Base-by-base conservation (phyloP, 2,113 vertebrate species). In the Sphyrna mokarran region DNA sequence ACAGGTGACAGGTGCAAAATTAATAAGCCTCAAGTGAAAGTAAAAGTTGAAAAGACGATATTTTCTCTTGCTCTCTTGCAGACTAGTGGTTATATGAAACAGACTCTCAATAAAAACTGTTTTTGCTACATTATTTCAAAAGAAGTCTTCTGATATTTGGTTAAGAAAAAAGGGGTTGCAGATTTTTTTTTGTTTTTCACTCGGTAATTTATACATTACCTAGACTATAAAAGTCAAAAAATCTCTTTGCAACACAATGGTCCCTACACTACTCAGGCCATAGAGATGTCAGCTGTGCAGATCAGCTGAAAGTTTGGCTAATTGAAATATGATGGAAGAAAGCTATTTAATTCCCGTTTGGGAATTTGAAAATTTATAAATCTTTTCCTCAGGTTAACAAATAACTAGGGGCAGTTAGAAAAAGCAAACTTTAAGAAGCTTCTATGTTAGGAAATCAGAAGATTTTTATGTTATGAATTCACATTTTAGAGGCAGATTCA, bases 1-100 rank as follows among this genome's bases (percentile, higher is more conserved):
- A n/a, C 68, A 95, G 94, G 69, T 76, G 37, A 95, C 94, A 95
- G 69, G 93, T 70, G 94, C 94, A 72, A 72, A 72, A 54, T 72
- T 72, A 95, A 95, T 22, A 76, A 95, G 94, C 68, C 68, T 95
- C 69, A 68, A 91, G 87, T 14, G 66, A 94, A 94, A 72, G 66
- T 61, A 16, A 11, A 26, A 58, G 54, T 61, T 90, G n/a, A n/a
- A n/a, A 63, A n/a, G 48, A 89, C 29, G 20, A 5, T 37, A 37
- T 93, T 68, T 68, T 68, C 66, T 16, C 10, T 89, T 29, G 63
- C 54, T 9, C 23, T 76, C 40, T 72, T 72, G 69, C 66, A 95
- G 68, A 76, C 23, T 23, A 14, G 69, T 72, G 37, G 43, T 72
- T 95, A 95, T 95, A 11, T 95, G 68, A 95, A 93, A 72, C 43